Base-by-base conservation (phyloP, 2,797 vertebrate species). In the Sardinella longiceps region DNA sequence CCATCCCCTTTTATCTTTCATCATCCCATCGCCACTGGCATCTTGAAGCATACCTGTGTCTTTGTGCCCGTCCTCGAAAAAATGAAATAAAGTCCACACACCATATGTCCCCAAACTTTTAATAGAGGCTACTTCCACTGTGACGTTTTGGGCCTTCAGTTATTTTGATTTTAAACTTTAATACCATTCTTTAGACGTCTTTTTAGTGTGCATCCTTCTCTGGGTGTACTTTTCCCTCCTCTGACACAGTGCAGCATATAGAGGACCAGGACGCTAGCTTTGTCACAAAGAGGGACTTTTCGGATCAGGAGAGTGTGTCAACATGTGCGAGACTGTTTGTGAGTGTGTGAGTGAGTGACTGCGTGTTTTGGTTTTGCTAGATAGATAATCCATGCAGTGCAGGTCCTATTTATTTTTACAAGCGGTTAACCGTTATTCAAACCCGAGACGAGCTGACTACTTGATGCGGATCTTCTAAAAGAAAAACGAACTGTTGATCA, bases 21-120 rank as follows among this genome's bases (percentile, higher is more conserved):
- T 18, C 11, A 70, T 85, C 87, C 83, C 28, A 25, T 14, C 9
- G 30, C 84, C 87, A 85, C 84, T 88, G 63, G 87, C 86, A 87
- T 39, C 83, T 87, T 86, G 84, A 63, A 82, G 70, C 51, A 77
- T 84, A 85, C 86, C 80, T 82, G 80, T 60, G 39, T 77, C 82
- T 80, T 12, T 1, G 7, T 28, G 9, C 30, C 60, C 30, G 53
- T 51, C 23, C 83, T 51, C 18, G 1, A 46, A 46, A 46, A 2
- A 4, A 9, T 1, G 46, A 11, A 11, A 46, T 46, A 46, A 46
- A 46, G 46, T 46, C 46, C 46, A 46, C 46, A 46, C 46, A 46
- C 46, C 5, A 1, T 12, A 48, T 3, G 12, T 1, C 4, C 46
- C 46, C 46, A 48, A 12, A 12, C 46, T 48, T 48, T 10, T 12